These are phyloP conservation scores for Phyto melanocephala DNA, from an alignment of 2,888 invertebrate genomes.

Conservation along the genomic window DNA sequence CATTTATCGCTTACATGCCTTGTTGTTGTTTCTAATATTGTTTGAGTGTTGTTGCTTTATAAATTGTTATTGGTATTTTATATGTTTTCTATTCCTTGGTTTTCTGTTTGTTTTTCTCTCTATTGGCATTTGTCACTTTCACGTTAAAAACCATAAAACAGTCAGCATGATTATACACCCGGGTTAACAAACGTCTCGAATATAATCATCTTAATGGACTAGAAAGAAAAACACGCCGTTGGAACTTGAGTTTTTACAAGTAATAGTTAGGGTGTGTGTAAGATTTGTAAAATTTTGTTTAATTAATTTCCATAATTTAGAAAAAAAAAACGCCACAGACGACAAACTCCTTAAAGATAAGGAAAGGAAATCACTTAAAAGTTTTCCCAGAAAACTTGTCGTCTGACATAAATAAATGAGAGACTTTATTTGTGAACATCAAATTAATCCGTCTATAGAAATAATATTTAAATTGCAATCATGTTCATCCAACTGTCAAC, in stretches of 20 bases:
- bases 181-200: not conserved
- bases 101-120: constrained; percentile 7
- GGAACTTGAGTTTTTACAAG: no score
- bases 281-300: not conserved
- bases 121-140: constrained; percentile 70
- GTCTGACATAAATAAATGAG: constrained; percentile 19
- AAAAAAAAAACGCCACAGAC: not conserved
- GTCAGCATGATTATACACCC: not conserved
- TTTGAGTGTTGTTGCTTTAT: constrained; percentile 17
- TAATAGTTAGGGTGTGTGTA: not conserved
- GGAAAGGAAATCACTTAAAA: not conserved
- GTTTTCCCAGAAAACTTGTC: constrained; percentile 17
- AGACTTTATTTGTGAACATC: no score
- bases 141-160: constrained; percentile 66
- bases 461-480: constrained; percentile 37
- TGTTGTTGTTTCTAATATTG: not conserved
- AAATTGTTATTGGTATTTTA: constrained; percentile 21
- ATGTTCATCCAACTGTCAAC: constrained; percentile 20
- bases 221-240: not conserved
- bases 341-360: not conserved
- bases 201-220: constrained; percentile 16
- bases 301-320: constrained; percentile 2
- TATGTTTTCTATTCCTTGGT: constrained; percentile 17
- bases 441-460: not conserved
- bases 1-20: no score